Conservation (phyloP, 1,140 invertebrate genomes). For the Pseudoatta argentina region DNA sequence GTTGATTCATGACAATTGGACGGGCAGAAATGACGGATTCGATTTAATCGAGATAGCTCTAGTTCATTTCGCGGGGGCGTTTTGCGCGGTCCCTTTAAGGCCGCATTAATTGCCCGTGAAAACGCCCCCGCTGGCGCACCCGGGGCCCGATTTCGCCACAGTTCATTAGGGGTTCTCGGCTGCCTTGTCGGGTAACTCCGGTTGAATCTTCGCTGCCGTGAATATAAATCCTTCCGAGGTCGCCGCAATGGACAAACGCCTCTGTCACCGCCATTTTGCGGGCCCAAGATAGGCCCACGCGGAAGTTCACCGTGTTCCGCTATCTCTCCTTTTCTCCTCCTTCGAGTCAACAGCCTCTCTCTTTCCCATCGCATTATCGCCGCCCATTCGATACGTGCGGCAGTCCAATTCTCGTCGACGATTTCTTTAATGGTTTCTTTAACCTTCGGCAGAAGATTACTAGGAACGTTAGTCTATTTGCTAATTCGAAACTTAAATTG, state of each 20-base stretch:
- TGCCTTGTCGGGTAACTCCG: constrained; percentile 60
- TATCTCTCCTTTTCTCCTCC: constrained; percentile 35
- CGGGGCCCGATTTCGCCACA: constrained; percentile 70
- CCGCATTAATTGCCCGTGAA: constrained; percentile 78
- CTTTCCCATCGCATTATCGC: constrained; percentile 53
- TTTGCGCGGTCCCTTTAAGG: constrained; percentile 64
- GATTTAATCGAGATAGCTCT: constrained; percentile 64
- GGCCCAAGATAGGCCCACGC: constrained; percentile 75
- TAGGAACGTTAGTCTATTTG: background rate
- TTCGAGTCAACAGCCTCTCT: constrained; percentile 10
- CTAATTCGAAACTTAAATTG: constrained; percentile 37
- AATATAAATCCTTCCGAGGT: constrained; percentile 72
- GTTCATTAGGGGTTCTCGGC: constrained; percentile 73
- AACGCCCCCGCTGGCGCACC: constrained; percentile 71
- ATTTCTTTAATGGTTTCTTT: constrained; percentile 48
- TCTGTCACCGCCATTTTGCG: constrained; percentile 70
- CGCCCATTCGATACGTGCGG: constrained; percentile 67
- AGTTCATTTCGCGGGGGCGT: constrained; percentile 64
- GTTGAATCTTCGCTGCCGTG: constrained; percentile 66
- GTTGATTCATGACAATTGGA: constrained; percentile 48
- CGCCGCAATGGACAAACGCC: constrained; percentile 48
- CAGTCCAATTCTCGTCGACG: constrained; percentile 67
- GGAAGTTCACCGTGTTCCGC: constrained; percentile 73
- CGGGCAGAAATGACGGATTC: constrained; percentile 59
- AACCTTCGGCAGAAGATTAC: constrained; percentile 54